Percentiles rank a stretch among this genome's conserved stretches.
phyloP scores from a whole-genome alignment of 2,888 invertebrate genomes.

The Dryadula phaetusa region DNA sequence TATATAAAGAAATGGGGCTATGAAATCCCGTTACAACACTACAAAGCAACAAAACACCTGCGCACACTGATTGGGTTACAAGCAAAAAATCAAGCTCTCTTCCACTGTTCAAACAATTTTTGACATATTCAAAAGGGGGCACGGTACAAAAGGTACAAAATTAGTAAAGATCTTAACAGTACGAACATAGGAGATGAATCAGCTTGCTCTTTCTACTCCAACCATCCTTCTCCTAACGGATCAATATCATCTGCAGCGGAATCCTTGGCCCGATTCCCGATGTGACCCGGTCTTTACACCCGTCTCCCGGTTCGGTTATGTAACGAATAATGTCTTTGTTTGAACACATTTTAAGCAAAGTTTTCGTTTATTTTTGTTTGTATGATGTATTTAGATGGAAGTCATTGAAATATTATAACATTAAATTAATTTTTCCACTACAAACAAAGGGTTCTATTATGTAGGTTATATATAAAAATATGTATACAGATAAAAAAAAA shows the following conservation, averaged over 20 bases:
- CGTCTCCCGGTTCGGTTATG: constrained; percentile 45
- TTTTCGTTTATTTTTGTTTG: neutral
- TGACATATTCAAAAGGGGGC: constrained; percentile 8
- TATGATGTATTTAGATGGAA: too few relatives aligned
- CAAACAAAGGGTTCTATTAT: too few relatives aligned
- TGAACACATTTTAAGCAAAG: neutral
- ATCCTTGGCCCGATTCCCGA: constrained; percentile 66
- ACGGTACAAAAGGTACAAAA: neutral
- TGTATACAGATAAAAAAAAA: neutral
- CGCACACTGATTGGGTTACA: neutral
- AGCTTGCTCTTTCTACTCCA: neutral
- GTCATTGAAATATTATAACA: too few relatives aligned
- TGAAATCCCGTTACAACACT: neutral
- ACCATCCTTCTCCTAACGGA: constrained; percentile 31
- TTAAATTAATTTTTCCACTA: too few relatives aligned
- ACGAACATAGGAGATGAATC: constrained; percentile 28
- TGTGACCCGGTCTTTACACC: constrained; percentile 61
- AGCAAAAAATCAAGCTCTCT: constrained; percentile 9
- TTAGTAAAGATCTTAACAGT: constrained; percentile 20
- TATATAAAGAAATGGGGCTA: neutral
- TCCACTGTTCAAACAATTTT: constrained; percentile 11
- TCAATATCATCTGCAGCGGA: constrained; percentile 49
- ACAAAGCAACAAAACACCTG: constrained; percentile 19
- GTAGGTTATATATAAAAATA: too few relatives aligned
- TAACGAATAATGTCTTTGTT: constrained; percentile 22